Conservation (phyloP, 92 coral and sea anemone genomes). For the Umimayanthus kanabou region DNA sequence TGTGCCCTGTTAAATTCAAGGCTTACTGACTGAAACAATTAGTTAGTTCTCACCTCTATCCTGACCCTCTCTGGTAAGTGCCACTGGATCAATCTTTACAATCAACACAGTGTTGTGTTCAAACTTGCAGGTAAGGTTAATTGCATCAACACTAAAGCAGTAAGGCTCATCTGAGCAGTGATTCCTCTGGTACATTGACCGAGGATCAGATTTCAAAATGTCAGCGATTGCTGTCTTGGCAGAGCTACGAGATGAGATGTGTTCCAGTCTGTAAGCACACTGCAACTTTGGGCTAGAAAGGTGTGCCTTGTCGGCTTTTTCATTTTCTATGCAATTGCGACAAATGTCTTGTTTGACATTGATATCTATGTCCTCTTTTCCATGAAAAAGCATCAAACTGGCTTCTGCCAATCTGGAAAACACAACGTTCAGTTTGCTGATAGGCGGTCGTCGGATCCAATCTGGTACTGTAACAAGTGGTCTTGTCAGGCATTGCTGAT, state of each 20-base stretch:
- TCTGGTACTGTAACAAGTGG: constrained; percentile 43
- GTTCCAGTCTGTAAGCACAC: constrained; percentile 54
- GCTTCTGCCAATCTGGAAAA: constrained; percentile 42
- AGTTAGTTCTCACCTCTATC: neutral
- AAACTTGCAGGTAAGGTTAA: constrained; percentile 66
- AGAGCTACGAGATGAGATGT: constrained; percentile 51
- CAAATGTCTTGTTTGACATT: constrained; percentile 15
- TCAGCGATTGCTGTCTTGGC: constrained; percentile 53
- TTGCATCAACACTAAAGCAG: constrained; percentile 60
- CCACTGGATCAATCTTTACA: constrained; percentile 51
- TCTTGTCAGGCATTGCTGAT: neutral
- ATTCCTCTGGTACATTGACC: constrained; percentile 64
- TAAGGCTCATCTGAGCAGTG: constrained; percentile 54
- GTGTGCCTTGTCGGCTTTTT: neutral
- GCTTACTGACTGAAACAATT: too few species aligned
- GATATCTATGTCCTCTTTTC: constrained; percentile 28
- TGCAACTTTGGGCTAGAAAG: neutral
- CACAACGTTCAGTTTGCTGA: constrained; percentile 43
- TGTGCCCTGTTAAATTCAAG: too few species aligned
- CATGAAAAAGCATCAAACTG: constrained; percentile 57
- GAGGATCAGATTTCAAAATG: constrained; percentile 64
- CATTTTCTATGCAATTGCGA: constrained; percentile 25
- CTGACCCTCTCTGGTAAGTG: neutral
- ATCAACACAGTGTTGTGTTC: constrained; percentile 46
- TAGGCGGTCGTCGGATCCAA: constrained; percentile 62